Evolutionary conservation across 2,113 vertebrate genomes (phyloP).

Genomic region (Garra rufa): DNA sequence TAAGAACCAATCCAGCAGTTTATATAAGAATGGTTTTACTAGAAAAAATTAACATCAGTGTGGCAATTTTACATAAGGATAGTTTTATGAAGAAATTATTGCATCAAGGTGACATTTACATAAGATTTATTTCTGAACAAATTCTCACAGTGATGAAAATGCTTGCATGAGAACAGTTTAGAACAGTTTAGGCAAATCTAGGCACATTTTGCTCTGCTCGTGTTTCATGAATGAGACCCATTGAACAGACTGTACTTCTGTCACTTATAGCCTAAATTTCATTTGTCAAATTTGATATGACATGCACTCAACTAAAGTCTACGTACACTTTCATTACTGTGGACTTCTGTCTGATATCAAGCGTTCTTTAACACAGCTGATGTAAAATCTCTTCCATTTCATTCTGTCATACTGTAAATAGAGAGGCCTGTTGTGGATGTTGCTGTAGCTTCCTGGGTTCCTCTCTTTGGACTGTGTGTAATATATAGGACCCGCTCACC

Average conservation of each 20-base stretch:
- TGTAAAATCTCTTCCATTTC: not conserved
- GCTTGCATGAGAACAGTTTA: not conserved
- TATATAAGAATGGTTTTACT: too few species aligned
- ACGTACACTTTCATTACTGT: not conserved
- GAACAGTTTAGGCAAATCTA: not conserved
- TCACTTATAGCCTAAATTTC: not conserved
- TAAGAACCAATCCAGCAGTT: too few species aligned
- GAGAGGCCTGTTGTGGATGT: constrained; percentile 5
- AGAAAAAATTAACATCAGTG: too few species aligned
- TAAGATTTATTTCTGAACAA: not conserved
- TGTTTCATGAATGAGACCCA: not conserved
- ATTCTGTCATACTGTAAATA: not conserved
- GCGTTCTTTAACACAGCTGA: not conserved
- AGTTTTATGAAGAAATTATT: too few species aligned
- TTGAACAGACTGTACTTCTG: not conserved
- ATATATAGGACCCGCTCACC: not conserved
- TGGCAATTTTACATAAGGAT: too few species aligned
- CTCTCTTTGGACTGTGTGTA: constrained; percentile 3
- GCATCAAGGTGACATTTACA: not conserved
- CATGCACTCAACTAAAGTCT: not conserved
- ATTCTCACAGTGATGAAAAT: not conserved
- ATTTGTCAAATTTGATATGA: not conserved
- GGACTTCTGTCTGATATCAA: not conserved
- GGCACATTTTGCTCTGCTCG: not conserved
- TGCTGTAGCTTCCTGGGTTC: not conserved